These are phyloP conservation scores for Spodoptera frugiperda DNA, from an alignment of 1,140 invertebrate species.

Conservation along the genomic window DNA sequence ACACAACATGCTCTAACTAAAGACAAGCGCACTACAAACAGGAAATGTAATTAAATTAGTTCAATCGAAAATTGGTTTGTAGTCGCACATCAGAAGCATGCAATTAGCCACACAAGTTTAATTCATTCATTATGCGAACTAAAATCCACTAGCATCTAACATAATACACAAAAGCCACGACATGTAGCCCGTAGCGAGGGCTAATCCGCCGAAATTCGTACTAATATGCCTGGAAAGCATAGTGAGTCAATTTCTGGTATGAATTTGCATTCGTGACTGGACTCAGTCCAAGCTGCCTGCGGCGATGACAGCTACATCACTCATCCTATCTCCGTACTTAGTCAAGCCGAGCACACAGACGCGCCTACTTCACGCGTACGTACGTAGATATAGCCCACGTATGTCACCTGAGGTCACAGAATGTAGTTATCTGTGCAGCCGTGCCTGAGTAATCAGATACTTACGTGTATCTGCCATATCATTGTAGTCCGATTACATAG, in stretches of 20 bases:
- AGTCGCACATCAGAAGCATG: background rate
- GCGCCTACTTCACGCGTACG: background rate
- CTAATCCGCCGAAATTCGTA: conserved; percentile 58
- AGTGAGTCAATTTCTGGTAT: conserved; percentile 63
- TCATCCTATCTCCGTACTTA: conserved; percentile 48
- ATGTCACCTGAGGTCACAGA: conserved; percentile 22
- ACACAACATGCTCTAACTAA: background rate
- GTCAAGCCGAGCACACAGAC: conserved; percentile 4
- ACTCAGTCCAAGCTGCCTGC: conserved; percentile 62
- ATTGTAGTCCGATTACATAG: conserved; percentile 35
- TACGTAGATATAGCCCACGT: background rate
- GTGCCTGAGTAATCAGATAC: conserved; percentile 32
- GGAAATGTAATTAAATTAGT: conserved; percentile 4
- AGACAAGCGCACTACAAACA: background rate
- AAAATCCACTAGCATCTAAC: conserved; percentile 27
- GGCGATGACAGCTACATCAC: conserved; percentile 69
- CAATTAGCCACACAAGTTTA: conserved; percentile 3
- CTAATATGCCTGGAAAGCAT: conserved; percentile 64
- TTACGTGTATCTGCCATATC: conserved; percentile 24
- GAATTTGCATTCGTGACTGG: conserved; percentile 72
- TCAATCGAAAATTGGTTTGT: conserved; percentile 12
- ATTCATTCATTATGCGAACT: conserved; percentile 23
- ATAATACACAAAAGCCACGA: conserved; percentile 36
- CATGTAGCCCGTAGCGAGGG: conserved; percentile 34
- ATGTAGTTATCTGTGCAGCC: conserved; percentile 25